Evolutionary conservation across 2,888 invertebrate species (phyloP), one percentile per base, ranked within the genome.

Genomic region (Lithophane ornitopus): DNA sequence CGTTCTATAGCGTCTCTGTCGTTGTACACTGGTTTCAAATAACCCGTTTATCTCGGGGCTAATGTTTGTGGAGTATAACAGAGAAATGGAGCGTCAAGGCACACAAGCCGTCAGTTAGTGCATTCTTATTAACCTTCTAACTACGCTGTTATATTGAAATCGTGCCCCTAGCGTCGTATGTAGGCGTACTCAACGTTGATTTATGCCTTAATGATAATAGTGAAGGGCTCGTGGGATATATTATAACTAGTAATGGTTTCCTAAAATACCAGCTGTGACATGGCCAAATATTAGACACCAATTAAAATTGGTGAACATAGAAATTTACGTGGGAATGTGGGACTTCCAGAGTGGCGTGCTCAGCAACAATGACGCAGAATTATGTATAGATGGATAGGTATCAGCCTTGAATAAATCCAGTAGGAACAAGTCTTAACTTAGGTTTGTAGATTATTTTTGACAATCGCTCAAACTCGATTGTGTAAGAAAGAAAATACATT

Each of bases 21-120:
- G 79, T n/a, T 49, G 66, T 74, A 80, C 82, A 76, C 78, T 75
- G 80, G 78, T 85, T 85, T 86, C 84, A 77, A 76, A 86, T 83
- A 86, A 85, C 85, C 73, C 84, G 85, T 86, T 86, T 86, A 77
- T 85, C 74, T 80, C 71, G 56, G 44, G n/a, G 69, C 72, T 81
- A 70, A 83, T 83, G 83, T 84, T 85, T 85, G 83, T 74, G 65
- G 58, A 77, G 71, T 79, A 76, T 54, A 72, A 54, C 67, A 62
- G 73, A 78, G 79, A 86, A 78, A 86, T 86, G 82, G 77, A 78
- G 77, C 80, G 71, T 71, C 63, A 72, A 80, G 80, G 28, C 83
- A 74, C 71, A 78, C 65, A 76, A 62, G 12, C 74, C 68, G 52
- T 26, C 61, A 67, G 78, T 82, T 71, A 79, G 73, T 69, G 26